A percentile compares a stretch with the other conserved stretches of the same genome.
Conservation (phyloP, 2,797 vertebrate genomes). For the Dermochelys coriacea region DNA sequence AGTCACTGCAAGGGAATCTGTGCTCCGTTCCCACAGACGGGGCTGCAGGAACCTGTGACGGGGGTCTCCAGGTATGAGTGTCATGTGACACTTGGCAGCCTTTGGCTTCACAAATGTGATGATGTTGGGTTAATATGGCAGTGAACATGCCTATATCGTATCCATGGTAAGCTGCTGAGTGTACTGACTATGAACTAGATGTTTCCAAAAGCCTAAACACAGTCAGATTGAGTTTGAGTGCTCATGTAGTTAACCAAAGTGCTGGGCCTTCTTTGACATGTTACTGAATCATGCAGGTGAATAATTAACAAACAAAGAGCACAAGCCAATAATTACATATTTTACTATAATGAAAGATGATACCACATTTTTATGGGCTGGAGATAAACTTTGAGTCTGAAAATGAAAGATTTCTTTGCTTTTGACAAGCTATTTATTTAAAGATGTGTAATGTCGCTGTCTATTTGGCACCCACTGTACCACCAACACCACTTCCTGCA, state of each 20-base stretch:
- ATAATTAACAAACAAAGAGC: background rate
- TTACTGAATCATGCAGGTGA: background rate
- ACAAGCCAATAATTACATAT: slow-evolving; percentile 25
- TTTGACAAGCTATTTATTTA: slow-evolving; percentile 19
- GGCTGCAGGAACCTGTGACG: accelerated
- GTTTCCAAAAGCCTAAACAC: background rate
- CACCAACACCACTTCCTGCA: background rate
- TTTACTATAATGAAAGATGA: slow-evolving; percentile 35
- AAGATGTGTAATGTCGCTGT: background rate
- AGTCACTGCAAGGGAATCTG: background rate
- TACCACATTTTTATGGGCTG: slow-evolving; percentile 7
- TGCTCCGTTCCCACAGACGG: background rate
- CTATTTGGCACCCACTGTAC: background rate
- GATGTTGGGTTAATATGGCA: background rate
- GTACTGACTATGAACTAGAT: background rate
- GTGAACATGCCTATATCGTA: accelerated
- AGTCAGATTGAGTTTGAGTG: background rate
- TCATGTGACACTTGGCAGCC: background rate
- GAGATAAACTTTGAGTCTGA: slow-evolving; percentile 48
- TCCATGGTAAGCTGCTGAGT: background rate
- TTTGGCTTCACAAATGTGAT: background rate
- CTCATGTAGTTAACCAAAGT: slow-evolving; percentile 5
- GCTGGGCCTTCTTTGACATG: background rate
- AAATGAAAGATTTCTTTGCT: slow-evolving; percentile 36
- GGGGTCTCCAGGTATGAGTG: background rate